Conservation (phyloP, 37 sponge, comb jelly and placozoan species). For the Aphrocallistes beatrix region DNA sequence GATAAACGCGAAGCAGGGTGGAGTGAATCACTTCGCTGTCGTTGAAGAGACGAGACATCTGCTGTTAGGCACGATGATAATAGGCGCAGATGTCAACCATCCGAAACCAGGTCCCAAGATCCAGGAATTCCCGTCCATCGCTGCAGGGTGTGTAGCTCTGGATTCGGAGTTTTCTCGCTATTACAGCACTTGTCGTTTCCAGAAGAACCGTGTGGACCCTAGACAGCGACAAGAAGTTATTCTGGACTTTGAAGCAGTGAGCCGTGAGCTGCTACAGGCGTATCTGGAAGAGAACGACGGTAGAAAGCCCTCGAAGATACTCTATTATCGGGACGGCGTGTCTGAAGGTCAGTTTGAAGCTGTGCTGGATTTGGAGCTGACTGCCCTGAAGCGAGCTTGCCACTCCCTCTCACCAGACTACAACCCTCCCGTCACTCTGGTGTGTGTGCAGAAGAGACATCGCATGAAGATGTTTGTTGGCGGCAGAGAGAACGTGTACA, state of each 20-base stretch:
- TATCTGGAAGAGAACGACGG: slow-evolving; percentile 24
- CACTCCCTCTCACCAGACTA: slow-evolving; percentile 41
- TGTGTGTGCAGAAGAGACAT: slow-evolving; percentile 79
- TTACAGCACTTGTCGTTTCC: slow-evolving; percentile 13
- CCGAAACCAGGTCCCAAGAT: slow-evolving; percentile 31
- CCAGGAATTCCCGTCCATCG: slow-evolving; percentile 42
- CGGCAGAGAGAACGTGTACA: background rate
- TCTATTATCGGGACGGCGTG: slow-evolving; percentile 77
- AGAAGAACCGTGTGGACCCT: background rate
- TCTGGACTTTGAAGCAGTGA: background rate
- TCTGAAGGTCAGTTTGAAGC: slow-evolving; percentile 67
- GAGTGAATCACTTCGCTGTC: slow-evolving; percentile 38
- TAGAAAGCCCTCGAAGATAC: slow-evolving; percentile 45
- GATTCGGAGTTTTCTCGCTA: background rate
- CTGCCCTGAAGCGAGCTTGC: slow-evolving; percentile 59
- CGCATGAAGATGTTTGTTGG: slow-evolving; percentile 64
- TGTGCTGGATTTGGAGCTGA: slow-evolving; percentile 33
- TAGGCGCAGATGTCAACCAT: slow-evolving; percentile 77
- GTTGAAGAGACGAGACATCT: background rate
- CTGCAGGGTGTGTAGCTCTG: slow-evolving; percentile 21
- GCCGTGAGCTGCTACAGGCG: slow-evolving; percentile 29
- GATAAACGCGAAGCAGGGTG: slow-evolving; percentile 63
- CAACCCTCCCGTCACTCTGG: slow-evolving; percentile 61
- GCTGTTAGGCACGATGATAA: slow-evolving; percentile 21
- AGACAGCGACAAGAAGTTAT: background rate